Percentiles rank a stretch among this genome's conserved stretches.
Conservation (phyloP, 2,113 vertebrate genomes). For the Gnathonemus longibarbis region DNA sequence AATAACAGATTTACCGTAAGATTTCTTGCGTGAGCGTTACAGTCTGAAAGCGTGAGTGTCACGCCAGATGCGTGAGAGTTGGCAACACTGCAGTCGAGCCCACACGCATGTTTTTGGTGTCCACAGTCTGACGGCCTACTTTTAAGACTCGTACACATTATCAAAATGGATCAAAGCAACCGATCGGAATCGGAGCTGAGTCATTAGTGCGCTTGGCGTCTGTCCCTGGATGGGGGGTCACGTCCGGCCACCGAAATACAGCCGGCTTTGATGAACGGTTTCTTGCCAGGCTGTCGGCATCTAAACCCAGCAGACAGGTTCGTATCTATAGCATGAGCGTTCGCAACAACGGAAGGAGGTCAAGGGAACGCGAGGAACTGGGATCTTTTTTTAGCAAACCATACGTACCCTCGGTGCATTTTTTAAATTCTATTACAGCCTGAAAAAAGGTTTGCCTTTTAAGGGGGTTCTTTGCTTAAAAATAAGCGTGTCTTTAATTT, state of each 20-base stretch:
- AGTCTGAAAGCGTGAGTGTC: too few species aligned
- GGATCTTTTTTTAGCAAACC: not conserved
- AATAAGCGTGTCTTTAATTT: not conserved
- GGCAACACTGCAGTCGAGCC: not conserved
- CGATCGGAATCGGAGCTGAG: slow-evolving; percentile 41
- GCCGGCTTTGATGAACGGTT: slow-evolving; percentile 44
- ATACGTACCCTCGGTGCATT: not conserved
- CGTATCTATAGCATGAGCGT: not conserved
- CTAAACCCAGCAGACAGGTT: not conserved
- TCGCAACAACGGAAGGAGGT: not conserved
- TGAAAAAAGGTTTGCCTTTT: not conserved
- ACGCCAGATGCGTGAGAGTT: not conserved
- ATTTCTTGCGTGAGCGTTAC: not conserved
- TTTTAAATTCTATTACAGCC: not conserved
- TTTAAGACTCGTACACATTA: slow-evolving; percentile 32
- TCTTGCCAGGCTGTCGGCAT: slow-evolving; percentile 21
- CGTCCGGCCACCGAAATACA: slow-evolving; percentile 32
- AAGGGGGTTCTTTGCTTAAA: not conserved
- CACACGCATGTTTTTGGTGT: not conserved
- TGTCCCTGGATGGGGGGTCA: slow-evolving; percentile 39
- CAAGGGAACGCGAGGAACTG: not conserved
- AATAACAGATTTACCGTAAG: not conserved
- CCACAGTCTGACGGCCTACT: not conserved
- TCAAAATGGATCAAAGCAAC: slow-evolving; percentile 46
- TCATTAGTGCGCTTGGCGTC: slow-evolving; percentile 46